These are phyloP conservation scores for Brevimyrus niger DNA, from an alignment of 2,113 vertebrate genomes.

Conservation along the genomic window DNA sequence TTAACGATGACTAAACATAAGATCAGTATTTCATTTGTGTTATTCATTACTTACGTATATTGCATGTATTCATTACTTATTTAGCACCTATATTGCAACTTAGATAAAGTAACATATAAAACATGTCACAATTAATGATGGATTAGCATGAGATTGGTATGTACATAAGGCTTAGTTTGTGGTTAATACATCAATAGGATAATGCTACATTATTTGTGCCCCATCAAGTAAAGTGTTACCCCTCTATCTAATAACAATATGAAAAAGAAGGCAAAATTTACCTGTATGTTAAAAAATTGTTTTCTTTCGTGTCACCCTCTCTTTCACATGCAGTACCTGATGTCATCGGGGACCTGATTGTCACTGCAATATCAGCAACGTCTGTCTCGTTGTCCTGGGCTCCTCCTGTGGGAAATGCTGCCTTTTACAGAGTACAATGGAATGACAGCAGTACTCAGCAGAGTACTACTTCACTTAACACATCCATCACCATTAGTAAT, in stretches of 20 bases:
- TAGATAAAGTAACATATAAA: background rate
- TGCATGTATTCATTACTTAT: background rate
- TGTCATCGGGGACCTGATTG: constrained; percentile 8
- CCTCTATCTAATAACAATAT: background rate
- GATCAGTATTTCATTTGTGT: background rate
- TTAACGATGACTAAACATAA: too few relatives aligned
- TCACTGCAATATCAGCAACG: background rate
- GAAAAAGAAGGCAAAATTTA: background rate
- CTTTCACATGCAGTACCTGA: constrained; percentile 2
- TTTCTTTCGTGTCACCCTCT: background rate
- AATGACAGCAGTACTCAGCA: background rate
- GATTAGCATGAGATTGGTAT: background rate
- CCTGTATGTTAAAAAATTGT: background rate
- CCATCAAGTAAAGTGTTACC: background rate
- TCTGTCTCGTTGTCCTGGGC: background rate
- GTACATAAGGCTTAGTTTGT: background rate
- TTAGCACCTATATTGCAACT: too few relatives aligned
- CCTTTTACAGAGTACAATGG: background rate
- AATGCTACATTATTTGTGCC: background rate
- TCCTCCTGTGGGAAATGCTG: background rate
- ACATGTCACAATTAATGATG: background rate
- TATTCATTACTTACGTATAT: background rate
- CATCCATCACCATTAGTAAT: background rate
- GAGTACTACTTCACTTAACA: too few relatives aligned
- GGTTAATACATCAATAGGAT: background rate